Conservation (phyloP, 1,140 invertebrate species). For the Eueides isabella region DNA sequence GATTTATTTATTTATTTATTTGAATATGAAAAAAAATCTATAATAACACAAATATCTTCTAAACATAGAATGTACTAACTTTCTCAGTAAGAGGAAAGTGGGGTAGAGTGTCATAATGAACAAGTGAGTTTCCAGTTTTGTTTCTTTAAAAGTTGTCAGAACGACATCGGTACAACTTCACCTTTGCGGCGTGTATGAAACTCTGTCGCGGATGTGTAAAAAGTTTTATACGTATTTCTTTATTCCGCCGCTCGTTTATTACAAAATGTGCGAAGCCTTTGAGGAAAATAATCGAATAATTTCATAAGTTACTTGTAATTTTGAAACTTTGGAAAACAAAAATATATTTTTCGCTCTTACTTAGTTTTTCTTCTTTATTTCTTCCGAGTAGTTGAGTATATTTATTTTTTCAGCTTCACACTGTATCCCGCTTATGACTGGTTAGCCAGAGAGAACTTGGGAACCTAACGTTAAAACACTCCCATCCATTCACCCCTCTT, state of each 20-base stretch:
- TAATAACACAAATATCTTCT: not conserved
- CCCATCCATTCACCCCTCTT: too few relatives aligned
- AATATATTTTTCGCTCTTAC: not conserved
- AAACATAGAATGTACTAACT: constrained; percentile 3
- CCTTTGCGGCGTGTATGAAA: not conserved
- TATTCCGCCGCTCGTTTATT: not conserved
- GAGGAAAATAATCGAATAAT: not conserved
- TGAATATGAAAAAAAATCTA: not conserved
- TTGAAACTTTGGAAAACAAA: not conserved
- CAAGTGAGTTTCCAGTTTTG: constrained; percentile 5
- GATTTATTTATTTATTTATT: too few relatives aligned
- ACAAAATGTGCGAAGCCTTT: not conserved
- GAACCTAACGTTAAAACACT: too few relatives aligned
- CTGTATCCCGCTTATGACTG: too few relatives aligned
- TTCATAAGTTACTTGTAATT: not conserved
- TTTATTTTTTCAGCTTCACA: too few relatives aligned
- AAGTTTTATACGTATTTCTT: not conserved
- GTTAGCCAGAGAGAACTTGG: too few relatives aligned
- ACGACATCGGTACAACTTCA: constrained; percentile 1
- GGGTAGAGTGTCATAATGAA: not conserved
- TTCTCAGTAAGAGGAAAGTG: not conserved
- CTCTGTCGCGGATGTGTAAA: not conserved
- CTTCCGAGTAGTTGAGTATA: too few relatives aligned
- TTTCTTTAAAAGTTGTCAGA: constrained; percentile 3
- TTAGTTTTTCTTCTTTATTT: too few relatives aligned